A percentile compares a stretch with the other conserved stretches of the same genome.
Evolutionary conservation across 2,797 vertebrate genomes (phyloP).

Genomic region (Spinus olivaceus): DNA sequence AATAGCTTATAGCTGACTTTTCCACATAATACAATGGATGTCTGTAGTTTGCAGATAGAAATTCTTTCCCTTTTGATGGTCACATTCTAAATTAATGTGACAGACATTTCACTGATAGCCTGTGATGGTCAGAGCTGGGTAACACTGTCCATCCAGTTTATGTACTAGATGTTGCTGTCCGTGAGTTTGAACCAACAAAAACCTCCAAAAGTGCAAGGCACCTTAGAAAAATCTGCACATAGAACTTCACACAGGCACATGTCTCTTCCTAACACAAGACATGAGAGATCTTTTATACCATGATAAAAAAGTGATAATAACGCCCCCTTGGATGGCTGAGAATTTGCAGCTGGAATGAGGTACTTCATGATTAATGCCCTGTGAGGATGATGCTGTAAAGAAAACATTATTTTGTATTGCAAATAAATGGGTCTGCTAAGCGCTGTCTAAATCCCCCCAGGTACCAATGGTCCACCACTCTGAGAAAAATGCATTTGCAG

Average conservation of each 20-base stretch:
- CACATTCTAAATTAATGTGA: background rate
- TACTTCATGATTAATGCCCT: conserved; percentile 56
- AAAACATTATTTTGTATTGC: conserved; percentile 70
- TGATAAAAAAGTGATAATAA: conserved; percentile 36
- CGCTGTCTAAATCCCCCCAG: conserved; percentile 56
- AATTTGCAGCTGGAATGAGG: conserved; percentile 52
- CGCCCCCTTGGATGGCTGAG: background rate
- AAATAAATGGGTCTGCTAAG: conserved; percentile 72
- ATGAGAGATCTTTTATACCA: background rate
- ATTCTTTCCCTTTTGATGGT: background rate
- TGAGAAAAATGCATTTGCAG: conserved; percentile 69
- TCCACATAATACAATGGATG: background rate
- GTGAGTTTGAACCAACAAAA: conserved; percentile 4
- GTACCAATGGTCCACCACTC: conserved; percentile 25
- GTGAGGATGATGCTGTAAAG: conserved; percentile 58
- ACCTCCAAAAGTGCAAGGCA: conserved; percentile 2
- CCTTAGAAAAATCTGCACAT: background rate
- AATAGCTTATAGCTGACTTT: background rate
- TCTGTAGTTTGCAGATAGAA: background rate
- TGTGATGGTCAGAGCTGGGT: background rate
- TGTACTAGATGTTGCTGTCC: background rate
- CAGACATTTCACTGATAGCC: background rate
- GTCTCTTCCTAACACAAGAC: conserved; percentile 2
- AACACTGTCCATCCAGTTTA: background rate
- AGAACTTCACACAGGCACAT: background rate